phyloP scores from a whole-genome alignment of 1,140 invertebrate species.

The Pogonomyrmex californicus region DNA sequence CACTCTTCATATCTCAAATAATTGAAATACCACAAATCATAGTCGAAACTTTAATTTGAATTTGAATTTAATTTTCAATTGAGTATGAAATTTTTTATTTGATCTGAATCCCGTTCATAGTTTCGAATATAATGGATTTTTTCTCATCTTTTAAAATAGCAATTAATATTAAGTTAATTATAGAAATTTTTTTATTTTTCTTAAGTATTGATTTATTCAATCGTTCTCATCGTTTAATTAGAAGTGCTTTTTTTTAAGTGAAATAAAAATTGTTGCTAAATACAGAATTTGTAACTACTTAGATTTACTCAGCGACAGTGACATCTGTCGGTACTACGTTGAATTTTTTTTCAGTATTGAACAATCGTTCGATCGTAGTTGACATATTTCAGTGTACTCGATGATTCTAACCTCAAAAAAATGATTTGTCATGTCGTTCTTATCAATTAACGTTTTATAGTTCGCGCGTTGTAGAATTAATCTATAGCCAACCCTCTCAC shows the following conservation, averaged over 20 bases:
- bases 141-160: background rate
- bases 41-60: background rate
- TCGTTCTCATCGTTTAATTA: background rate
- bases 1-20: background rate
- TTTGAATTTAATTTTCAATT: slow-evolving; percentile 3
- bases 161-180: background rate
- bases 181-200: background rate
- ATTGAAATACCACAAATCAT: background rate
- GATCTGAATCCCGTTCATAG: background rate
- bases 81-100: background rate
- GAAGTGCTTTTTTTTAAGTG: background rate
- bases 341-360: slow-evolving; percentile 16
- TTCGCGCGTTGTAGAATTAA: slow-evolving; percentile 10
- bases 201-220: background rate
- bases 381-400: background rate
- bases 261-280: slow-evolving; percentile 13
- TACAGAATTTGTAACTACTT: background rate
- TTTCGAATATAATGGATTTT: background rate
- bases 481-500: background rate
- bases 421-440: background rate
- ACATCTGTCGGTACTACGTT: slow-evolving; percentile 22
- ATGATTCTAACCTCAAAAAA: slow-evolving; percentile 29
- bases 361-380: slow-evolving; percentile 1
- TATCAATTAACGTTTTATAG: slow-evolving; percentile 18
- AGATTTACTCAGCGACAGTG: background rate